Evolutionary conservation across 1,140 invertebrate species (phyloP).

Genomic region (Procambarus virginalis): DNA sequence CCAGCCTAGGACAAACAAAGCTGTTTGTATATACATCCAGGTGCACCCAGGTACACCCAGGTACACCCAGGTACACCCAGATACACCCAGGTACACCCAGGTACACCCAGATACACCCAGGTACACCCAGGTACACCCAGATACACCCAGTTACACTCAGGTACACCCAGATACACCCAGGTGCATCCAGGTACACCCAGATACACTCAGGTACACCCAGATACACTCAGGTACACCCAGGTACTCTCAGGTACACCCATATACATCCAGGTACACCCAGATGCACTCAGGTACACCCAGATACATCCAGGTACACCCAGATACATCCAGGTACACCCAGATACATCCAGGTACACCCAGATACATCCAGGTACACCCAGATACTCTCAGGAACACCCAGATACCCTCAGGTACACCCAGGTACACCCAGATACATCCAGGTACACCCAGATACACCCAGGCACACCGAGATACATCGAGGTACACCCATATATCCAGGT

Average conservation of each 20-base stretch:
- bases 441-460: background rate
- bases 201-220: too few relatives aligned
- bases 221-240: conserved; percentile 11
- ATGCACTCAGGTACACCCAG: conserved; percentile 8
- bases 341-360: background rate
- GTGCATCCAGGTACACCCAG: conserved; percentile 15
- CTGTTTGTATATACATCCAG: background rate
- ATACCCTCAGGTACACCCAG: background rate
- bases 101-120: too few relatives aligned
- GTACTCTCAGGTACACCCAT: too few relatives aligned
- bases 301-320: background rate
- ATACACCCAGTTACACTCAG: conserved; percentile 2
- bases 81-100: background rate
- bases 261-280: background rate
- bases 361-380: background rate
- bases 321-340: background rate
- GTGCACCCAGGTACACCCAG: conserved; percentile 8
- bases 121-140: conserved; percentile 7
- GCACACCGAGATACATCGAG: too few relatives aligned
- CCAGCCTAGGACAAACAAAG: too few relatives aligned
- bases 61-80: conserved; percentile 22
- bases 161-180: background rate
- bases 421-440: background rate
- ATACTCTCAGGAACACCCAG: background rate
- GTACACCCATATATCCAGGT: too few relatives aligned